phyloP scores from a whole-genome alignment of 2,797 vertebrate species.

The Decapterus maruadsi region DNA sequence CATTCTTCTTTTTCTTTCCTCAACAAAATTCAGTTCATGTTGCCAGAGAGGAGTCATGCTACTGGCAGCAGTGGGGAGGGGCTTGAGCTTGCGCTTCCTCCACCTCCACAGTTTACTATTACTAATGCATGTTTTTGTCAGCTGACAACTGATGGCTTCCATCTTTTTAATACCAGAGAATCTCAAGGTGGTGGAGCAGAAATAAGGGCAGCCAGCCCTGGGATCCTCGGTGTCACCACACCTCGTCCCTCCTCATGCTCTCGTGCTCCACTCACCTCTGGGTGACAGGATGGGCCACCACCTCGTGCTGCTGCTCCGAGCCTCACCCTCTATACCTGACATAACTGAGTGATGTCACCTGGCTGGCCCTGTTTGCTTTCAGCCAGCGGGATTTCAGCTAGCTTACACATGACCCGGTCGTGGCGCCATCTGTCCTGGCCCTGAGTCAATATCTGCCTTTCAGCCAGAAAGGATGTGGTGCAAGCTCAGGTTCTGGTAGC shows the following conservation, averaged over 20 bases:
- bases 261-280: no score
- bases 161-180: neutral
- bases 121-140: neutral
- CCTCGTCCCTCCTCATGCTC: no score
- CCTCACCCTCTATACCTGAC: neutral
- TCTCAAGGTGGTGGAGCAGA: neutral
- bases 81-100: neutral
- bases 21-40: neutral
- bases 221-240: no score
- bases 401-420: neutral
- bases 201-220: neutral
- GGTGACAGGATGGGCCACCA: neutral
- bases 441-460: neutral
- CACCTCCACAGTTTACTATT: neutral
- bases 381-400: neutral
- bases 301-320: neutral
- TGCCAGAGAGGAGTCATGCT: neutral
- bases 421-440: neutral
- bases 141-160: neutral
- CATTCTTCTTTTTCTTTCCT: constrained; percentile 31
- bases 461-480: neutral
- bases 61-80: neutral
- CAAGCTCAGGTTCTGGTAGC: neutral
- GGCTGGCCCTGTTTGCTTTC: neutral
- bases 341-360: neutral